A percentile compares a stretch with the other conserved stretches of the same genome.
These are phyloP conservation scores for Vulpes vulpes DNA, from an alignment of 2,113 vertebrate genomes.

Conservation along the genomic window DNA sequence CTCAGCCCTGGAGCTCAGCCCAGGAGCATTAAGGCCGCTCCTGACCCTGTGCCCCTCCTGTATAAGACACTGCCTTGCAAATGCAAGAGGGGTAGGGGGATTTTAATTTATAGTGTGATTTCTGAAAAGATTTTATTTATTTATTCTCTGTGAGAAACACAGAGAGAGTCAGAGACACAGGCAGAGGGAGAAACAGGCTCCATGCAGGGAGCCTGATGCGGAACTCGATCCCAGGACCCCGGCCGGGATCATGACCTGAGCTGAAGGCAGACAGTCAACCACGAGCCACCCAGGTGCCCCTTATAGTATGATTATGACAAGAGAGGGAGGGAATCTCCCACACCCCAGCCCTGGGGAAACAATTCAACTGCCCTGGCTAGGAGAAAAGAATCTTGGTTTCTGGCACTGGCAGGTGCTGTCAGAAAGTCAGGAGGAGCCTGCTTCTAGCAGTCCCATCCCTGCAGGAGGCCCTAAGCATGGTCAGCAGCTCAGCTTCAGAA, in stretches of 20 bases:
- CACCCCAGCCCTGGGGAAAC: not conserved
- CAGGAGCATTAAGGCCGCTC: not conserved
- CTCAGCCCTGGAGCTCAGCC: constrained; percentile 31
- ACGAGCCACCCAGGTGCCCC: too few relatives aligned
- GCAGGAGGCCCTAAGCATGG: constrained; percentile 30
- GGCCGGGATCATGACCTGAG: too few relatives aligned
- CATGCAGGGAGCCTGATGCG: too few relatives aligned
- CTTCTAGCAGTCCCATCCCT: not conserved
- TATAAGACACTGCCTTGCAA: not conserved
- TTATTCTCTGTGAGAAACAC: too few relatives aligned
- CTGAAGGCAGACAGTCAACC: too few relatives aligned
- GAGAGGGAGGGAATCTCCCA: not conserved
- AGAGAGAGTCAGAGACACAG: too few relatives aligned
- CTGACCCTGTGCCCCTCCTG: not conserved
- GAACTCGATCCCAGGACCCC: too few relatives aligned
- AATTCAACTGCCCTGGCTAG: not conserved
- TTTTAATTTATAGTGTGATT: not conserved
- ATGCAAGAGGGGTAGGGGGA: not conserved
- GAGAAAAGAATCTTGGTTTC: not conserved
- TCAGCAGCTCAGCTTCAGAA: constrained; percentile 47
- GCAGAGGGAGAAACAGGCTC: too few relatives aligned
- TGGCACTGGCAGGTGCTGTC: not conserved
- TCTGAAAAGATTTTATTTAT: too few relatives aligned
- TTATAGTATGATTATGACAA: not conserved
- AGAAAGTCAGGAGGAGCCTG: constrained; percentile 4